phyloP scores from a whole-genome alignment of 2,797 vertebrate genomes.

The Epinephelus awoara region DNA sequence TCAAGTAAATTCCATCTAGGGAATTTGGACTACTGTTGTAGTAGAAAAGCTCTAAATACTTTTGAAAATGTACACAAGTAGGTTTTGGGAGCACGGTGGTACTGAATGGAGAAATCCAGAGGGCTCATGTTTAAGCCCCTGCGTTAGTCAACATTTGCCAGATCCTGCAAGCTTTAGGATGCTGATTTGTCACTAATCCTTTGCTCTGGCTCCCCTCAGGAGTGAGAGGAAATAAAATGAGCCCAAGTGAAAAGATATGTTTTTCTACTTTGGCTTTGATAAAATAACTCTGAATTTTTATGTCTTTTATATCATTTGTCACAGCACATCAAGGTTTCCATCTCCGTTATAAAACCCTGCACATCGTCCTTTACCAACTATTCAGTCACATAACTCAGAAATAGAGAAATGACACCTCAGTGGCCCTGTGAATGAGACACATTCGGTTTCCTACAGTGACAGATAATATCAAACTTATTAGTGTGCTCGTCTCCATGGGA shows the following conservation, averaged over 20 bases:
- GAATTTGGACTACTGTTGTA: slow-evolving; percentile 1
- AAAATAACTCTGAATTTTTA: not conserved
- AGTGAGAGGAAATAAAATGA: slow-evolving; percentile 25
- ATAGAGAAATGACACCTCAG: not conserved
- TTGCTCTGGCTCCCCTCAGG: slow-evolving; percentile 31
- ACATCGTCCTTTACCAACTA: not conserved
- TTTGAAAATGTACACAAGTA: slow-evolving; percentile 28
- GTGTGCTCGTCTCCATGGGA: not conserved
- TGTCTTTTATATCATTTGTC: slow-evolving; percentile 11
- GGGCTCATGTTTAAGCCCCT: slow-evolving; percentile 46
- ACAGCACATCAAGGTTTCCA: not conserved
- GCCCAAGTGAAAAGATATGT: slow-evolving; percentile 4
- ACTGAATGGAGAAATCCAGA: slow-evolving; percentile 26
- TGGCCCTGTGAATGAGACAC: slow-evolving; percentile 4
- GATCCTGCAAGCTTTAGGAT: slow-evolving; percentile 41
- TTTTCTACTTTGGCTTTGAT: slow-evolving; percentile 19
- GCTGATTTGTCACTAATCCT: slow-evolving; percentile 59
- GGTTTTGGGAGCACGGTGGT: slow-evolving; percentile 29
- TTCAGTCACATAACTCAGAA: slow-evolving; percentile 5
- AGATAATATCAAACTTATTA: slow-evolving; percentile 13
- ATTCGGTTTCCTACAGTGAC: slow-evolving; percentile 3
- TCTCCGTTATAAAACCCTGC: not conserved
- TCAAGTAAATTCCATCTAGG: not conserved
- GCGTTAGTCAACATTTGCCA: slow-evolving; percentile 50
- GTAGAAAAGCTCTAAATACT: slow-evolving; percentile 32